These are phyloP conservation scores for Gryon sp. DNA, from an alignment of 1,140 invertebrate genomes.

Conservation along the genomic window DNA sequence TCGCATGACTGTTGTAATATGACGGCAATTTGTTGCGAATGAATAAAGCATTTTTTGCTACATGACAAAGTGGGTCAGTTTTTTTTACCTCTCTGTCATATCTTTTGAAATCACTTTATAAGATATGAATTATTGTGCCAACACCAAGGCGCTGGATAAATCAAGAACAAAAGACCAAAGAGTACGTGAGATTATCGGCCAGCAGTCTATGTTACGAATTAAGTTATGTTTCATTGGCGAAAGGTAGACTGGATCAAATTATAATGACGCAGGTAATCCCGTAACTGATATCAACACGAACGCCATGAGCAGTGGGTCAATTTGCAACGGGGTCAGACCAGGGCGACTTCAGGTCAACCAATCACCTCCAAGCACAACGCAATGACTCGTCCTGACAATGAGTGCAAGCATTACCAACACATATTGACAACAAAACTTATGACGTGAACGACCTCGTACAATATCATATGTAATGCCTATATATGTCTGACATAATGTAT, in stretches of 20 bases:
- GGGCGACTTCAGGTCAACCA: conserved; percentile 71
- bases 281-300: conserved; percentile 53
- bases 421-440: conserved; percentile 28
- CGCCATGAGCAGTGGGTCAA: conserved; percentile 72
- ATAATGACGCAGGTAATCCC: conserved; percentile 48
- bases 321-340: conserved; percentile 73
- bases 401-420: conserved; percentile 56
- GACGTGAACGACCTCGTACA: conserved; percentile 11
- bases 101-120: conserved; percentile 55
- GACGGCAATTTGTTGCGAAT: conserved; percentile 48
- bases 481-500: too few relatives aligned
- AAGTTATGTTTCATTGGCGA: conserved; percentile 53
- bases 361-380: conserved; percentile 58
- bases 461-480: too few relatives aligned
- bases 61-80: conserved; percentile 54
- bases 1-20: conserved; percentile 61
- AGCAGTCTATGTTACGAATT: conserved; percentile 13
- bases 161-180: conserved; percentile 18
- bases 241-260: conserved; percentile 56
- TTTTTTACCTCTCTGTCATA: too few relatives aligned
- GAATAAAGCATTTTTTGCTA: conserved; percentile 51
- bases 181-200: conserved; percentile 29
- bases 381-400: conserved; percentile 62
- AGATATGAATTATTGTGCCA: conserved; percentile 28
- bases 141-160: neutral